Evolutionary conservation across 1,140 invertebrate species (phyloP), one percentile per base, ranked within the genome.

Genomic region (Geopemphigus sp.): DNA sequence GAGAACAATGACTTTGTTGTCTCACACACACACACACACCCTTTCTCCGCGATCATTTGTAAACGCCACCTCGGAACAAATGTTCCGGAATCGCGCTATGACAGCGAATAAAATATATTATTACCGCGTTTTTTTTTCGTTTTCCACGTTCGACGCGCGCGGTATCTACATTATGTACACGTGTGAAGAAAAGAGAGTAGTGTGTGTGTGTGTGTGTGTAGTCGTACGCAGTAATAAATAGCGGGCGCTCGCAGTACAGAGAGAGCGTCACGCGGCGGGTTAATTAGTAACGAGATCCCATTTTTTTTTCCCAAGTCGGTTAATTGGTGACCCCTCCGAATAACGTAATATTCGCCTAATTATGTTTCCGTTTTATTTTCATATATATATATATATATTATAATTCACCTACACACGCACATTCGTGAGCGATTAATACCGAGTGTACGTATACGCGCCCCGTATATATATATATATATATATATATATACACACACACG

Each of bases 1-100:
- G 32, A 76, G 74, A 63, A 78, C 57, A 63, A 78, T 78, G 56
- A 78, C 39, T 39, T 39, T 4, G 8, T 39, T 39, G 3, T 8
- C 8, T 39, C 32, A 4, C 32, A 4, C 32, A 8, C 32, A 39
- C 32, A 39, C 32, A 39, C 32, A 8, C 8, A 39, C 8, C 32
- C 8, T 8, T 39, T 54, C 17, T 29, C 50, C 45, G 39, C 56
- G 74, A 78, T 39, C 50, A 78, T 78, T 78, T 78, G 74, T 78
- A 61, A 78, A 78, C 74, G 74, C 74, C 74, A 78, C 72, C 39
- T 26, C 39, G 74, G 29, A 61, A 78, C 74, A 78, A 61, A 78
- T 78, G 74, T 78, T 29, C 74, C 57, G 74, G 74, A 78, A 78
- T 78, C 57, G 57, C 74, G 74, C 32, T 3, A 63, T 78, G 74